phyloP scores from a whole-genome alignment of 2,797 vertebrate species.

The Merluccius polli region DNA sequence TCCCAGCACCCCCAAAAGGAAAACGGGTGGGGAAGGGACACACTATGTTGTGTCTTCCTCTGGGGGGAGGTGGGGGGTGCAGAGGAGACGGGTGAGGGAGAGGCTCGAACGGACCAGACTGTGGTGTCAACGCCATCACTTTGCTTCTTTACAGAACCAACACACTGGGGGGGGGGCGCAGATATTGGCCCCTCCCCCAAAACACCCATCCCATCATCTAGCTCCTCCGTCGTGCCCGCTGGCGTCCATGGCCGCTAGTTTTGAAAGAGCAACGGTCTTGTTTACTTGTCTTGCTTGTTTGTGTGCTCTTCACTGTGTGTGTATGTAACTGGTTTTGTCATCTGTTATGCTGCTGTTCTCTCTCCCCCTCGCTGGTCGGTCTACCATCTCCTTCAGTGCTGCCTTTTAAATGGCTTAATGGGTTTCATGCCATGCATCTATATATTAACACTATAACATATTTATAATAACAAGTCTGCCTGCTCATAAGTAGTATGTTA shows the following conservation, averaged over 20 bases:
- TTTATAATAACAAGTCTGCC: background rate
- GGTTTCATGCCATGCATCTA: background rate
- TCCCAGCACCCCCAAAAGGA: background rate
- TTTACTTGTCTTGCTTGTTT: slow-evolving; percentile 13
- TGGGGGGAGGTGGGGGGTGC: background rate
- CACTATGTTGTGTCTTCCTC: background rate
- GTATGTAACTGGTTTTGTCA: background rate
- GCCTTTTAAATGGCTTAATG: background rate
- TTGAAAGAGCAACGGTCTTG: background rate
- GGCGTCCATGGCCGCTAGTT: background rate
- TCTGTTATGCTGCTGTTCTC: background rate
- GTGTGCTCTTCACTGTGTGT: slow-evolving; percentile 13
- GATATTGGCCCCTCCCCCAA: background rate
- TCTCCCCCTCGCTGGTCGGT: background rate
- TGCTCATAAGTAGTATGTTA: background rate
- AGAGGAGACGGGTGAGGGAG: slow-evolving; percentile 2
- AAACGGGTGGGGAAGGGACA: background rate
- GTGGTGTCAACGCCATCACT: background rate
- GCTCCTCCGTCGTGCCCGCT: background rate
- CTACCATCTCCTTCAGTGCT: background rate
- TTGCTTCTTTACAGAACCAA: background rate
- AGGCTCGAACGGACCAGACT: background rate
- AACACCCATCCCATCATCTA: slow-evolving; percentile 45
- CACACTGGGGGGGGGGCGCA: background rate
- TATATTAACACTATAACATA: background rate